Evolutionary conservation across 2,888 invertebrate genomes (phyloP), one percentile per base, ranked within the genome.

Genomic region (Coelogynopora nodosa): DNA sequence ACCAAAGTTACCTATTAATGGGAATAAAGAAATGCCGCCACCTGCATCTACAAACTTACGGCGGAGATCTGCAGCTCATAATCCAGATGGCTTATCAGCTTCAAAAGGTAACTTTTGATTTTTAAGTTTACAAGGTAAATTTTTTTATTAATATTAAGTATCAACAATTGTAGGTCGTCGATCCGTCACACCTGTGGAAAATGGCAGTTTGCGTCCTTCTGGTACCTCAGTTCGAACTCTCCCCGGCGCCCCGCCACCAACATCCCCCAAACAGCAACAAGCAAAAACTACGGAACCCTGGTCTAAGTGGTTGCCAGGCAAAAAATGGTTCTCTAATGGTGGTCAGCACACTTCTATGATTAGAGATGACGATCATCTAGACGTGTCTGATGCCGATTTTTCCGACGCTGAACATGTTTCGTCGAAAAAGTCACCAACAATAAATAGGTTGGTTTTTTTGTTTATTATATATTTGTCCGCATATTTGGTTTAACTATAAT

Each of bases 361-460:
- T 74, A 26, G 74, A 26, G 74, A 74, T 13, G 74, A 74, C 5
- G 74, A 74, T 26, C 74, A 74, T 26, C 27, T 74, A 2, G 74
- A 74, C 5, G 74, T 74, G 2, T 74, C 74, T 26, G 74, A 74
- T 74, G 74, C 74, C 5, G 74, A 74, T 26, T 74, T 74, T 26
- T 74, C 74, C 27, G 74, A 74, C 23, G 18, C 74, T 23, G 74
- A 74, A 74, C 74, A 74, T 74, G 23, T 74, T 23, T 13, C 74
- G 2, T 23, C 74, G 23, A 5, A 23, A 26, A 74, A 5, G 23
- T 13, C 74, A n/a, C 5, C 74, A 23, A 74, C 18, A n/a, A 26
- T 74, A 74, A 74, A 74, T 74, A 74, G 74, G 74, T 74, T 49
- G 5, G 49, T 49, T n/a, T n/a, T n/a, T n/a, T n/a, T n/a, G n/a